Base-by-base conservation (phyloP, 2,113 vertebrate genomes). In the Parus major region DNA sequence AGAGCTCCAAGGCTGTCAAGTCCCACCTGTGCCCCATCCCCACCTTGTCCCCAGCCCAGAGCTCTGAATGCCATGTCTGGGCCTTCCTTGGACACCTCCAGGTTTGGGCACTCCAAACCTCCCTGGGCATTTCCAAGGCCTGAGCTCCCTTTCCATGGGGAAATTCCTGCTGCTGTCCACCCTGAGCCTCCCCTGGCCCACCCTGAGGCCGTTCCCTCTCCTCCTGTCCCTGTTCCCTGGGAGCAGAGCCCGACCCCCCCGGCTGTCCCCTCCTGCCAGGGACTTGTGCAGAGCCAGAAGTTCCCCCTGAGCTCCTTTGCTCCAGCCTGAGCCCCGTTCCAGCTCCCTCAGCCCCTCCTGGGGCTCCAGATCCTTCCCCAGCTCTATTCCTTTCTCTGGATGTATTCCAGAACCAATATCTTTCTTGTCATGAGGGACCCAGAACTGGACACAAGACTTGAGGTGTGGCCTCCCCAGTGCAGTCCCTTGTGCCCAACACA, bases 21-120 rank as follows among this genome's bases (percentile, higher is more conserved):
- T 36, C 17, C 31, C n/a, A 1, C 1, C 3, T 42, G 42, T 36
- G 31, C 2, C 57, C 0, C 0, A 42, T 18, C 6, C 16, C 35
- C 35, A 64, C 9, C 49, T 3, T 27, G 35, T 35, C 50, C 25
- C 31, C 66, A 71, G n/a, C 41, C 13, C 49, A 42, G 21, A 71
- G 57, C 21, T 0, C 42, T 55, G 4, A 22, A 50, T 64, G 57
- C 11, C 66, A 42, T 3, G 0, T 3, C 35, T 49, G 56, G 33
- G 0, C 0, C 0, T 60, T 19, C 12, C 55, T 0, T 17, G n/a
- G 20, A 0, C 65, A 25, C 35, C 24, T 35, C 42, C 56, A 64
- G 66, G n/a, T 31, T 25, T 27, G 49, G 21, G 9, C 1, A 56
- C 29, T 71, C 13, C 57, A 63, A 15, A 7, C 10, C 13, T 55